Base-by-base conservation (phyloP, 2,113 vertebrate species). In the Tonatia bakeri region DNA sequence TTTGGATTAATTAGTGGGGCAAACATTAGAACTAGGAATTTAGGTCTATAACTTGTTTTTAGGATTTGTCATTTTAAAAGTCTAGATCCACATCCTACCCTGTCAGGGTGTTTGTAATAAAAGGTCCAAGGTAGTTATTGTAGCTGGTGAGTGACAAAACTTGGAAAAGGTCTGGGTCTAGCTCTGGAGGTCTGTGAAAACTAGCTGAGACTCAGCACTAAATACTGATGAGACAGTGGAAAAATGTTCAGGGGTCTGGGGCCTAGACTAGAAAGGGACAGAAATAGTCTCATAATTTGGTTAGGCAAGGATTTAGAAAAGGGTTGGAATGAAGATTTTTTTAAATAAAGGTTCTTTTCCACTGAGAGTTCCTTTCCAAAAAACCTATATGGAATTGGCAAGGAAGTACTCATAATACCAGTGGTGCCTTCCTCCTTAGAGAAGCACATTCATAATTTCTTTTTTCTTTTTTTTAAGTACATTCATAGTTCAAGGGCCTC, bases 231-330 rank as follows among this genome's bases (percentile, higher is more conserved):
- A 87, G 13, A 83, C 10, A 59, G 12, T 24, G 13, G 50, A 8
- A 9, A 4, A 9, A 26, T 61, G 28, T 11, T 61, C 36, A 54
- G 3, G 0, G n/a, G 9, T 1, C 12, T 73, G 14, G 3, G 11
- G 6, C 10, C 19, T 47, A 72, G 6, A 10, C 1, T 22, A 56
- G 2, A 50, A 16, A 56, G 11, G 69, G 6, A 64, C 13, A 88
- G 47, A 36, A 4, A 12, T 4, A 2, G 11, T 72, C 26, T 40
- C 67, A 61, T 24, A 31, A 40, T 19, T 50, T 93, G 26, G 10
- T 54, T 73, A 93, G 52, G 77, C 12, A 76, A 90, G 31, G 26
- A 65, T 54, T 91, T 72, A 61, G 31, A 17, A 56, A 91, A 89
- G 20, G 0, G 1, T 22, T 88, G 10, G 22, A 91, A 89, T 69